Evolutionary conservation across 2,113 vertebrate species (phyloP).

Genomic region (Gymnocephalus cernua): DNA sequence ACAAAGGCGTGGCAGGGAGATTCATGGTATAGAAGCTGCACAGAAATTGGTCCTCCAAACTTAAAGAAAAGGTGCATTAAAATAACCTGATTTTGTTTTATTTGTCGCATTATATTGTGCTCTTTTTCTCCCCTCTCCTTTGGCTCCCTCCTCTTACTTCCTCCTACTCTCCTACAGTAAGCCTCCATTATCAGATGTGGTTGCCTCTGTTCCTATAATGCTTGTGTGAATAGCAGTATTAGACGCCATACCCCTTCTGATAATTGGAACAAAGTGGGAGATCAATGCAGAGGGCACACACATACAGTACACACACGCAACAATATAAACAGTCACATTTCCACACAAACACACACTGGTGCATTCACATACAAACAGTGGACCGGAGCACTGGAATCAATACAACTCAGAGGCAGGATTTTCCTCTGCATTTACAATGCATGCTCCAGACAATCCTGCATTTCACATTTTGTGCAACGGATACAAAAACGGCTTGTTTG

Average conservation of each 20-base stretch:
- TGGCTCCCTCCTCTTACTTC: conserved; percentile 5
- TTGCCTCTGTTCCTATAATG: conserved; percentile 63
- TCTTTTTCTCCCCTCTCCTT: background rate
- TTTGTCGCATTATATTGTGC: conserved; percentile 34
- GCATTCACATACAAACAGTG: conserved; percentile 40
- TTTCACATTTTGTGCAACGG: conserved; percentile 45
- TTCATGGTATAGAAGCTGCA: background rate
- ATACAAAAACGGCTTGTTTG: conserved; percentile 19
- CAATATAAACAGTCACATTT: conserved; percentile 66
- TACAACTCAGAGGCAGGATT: conserved; percentile 69
- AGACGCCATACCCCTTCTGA: conserved; percentile 69
- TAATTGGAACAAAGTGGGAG: conserved; percentile 80
- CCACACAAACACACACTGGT: conserved; percentile 25
- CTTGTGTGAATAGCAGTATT: conserved; percentile 73
- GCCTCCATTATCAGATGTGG: conserved; percentile 32
- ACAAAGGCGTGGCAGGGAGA: background rate
- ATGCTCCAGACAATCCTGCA: conserved; percentile 29
- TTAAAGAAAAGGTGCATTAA: conserved; percentile 10
- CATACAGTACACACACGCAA: conserved; percentile 30
- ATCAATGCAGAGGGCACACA: conserved; percentile 69
- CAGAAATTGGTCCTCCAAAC: conserved; percentile 2
- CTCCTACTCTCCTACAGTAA: conserved; percentile 21
- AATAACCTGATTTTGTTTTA: conserved; percentile 23
- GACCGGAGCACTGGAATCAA: conserved; percentile 58
- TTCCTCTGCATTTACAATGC: conserved; percentile 65